Evolutionary conservation across 2,113 vertebrate species (phyloP).

Genomic region (Pavo muticus): DNA sequence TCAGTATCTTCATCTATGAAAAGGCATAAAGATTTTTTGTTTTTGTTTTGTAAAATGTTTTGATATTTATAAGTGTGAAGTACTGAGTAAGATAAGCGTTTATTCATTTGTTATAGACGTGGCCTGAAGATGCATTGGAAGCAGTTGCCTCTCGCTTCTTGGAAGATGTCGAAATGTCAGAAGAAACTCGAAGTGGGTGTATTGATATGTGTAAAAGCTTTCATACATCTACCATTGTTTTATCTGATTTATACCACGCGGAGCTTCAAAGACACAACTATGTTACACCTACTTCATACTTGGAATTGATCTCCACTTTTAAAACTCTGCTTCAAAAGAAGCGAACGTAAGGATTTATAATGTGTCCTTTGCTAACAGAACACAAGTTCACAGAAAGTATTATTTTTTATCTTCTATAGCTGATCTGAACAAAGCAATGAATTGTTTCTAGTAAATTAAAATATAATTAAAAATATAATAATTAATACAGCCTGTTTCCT

Average conservation of each 20-base stretch:
- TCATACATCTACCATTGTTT: slow-evolving; percentile 86
- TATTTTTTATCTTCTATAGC: background rate
- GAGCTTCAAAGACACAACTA: slow-evolving; percentile 91
- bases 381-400: background rate
- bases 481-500: background rate
- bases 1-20: background rate
- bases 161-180: slow-evolving; percentile 89
- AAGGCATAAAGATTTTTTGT: background rate
- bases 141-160: slow-evolving; percentile 89
- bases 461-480: background rate
- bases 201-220: slow-evolving; percentile 93
- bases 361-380: background rate
- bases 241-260: slow-evolving; percentile 81
- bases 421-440: background rate
- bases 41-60: background rate
- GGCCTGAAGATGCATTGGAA: slow-evolving; percentile 92
- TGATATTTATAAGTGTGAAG: background rate
- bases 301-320: slow-evolving; percentile 93
- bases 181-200: slow-evolving; percentile 82
- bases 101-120: slow-evolving; percentile 78
- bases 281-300: slow-evolving; percentile 93
- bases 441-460: background rate
- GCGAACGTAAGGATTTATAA: slow-evolving; percentile 79
- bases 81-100: background rate
- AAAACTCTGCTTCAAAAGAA: slow-evolving; percentile 86